Evolutionary conservation across 2,888 invertebrate genomes (phyloP), one percentile per base, ranked within the genome.

Genomic region (Nomada flava): DNA sequence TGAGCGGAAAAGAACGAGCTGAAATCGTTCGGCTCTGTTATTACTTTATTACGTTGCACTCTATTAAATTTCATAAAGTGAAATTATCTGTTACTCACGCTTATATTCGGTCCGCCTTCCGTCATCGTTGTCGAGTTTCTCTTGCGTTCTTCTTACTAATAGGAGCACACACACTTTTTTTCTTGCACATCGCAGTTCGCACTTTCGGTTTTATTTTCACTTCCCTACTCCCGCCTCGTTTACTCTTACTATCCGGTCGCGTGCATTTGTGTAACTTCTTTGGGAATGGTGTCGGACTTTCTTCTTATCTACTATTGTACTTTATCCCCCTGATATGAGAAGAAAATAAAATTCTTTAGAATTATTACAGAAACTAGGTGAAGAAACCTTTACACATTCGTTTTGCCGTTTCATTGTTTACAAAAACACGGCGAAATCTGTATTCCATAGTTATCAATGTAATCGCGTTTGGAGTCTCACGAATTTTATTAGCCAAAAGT

Each of bases 81-180:
- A 65, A 59, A 65, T 64, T 44, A 50, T 59, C 2, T 9, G 44
- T n/a, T 80, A 79, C 80, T 80, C 55, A 80, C 80, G 67, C 67
- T 78, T 80, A 68, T 79, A 55, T 72, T 80, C n/a, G 79, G 79
- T 23, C 67, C 72, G 79, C 71, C 79, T 79, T 79, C 79, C 79
- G 79, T 80, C 79, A 80, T 80, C 72, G 80, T 79, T 62, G 55
- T 50, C 55, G 62, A n/a, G 53, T 80, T 79, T 79, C 67, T 65
- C 72, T 68, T 55, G 62, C 53, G 57, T 79, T 53, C 65, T 70
- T 78, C 67, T 68, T 78, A 53, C 71, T 79, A 29, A 67, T 60
- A 50, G 53, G 7, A 10, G n/a, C 53, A 57, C 80, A 36, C 65
- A n/a, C 80, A 79, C 80, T 63, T 79, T 79, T 79, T 80, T 79